Base-by-base conservation (phyloP, 2,113 vertebrate genomes). In the Colius striatus region DNA sequence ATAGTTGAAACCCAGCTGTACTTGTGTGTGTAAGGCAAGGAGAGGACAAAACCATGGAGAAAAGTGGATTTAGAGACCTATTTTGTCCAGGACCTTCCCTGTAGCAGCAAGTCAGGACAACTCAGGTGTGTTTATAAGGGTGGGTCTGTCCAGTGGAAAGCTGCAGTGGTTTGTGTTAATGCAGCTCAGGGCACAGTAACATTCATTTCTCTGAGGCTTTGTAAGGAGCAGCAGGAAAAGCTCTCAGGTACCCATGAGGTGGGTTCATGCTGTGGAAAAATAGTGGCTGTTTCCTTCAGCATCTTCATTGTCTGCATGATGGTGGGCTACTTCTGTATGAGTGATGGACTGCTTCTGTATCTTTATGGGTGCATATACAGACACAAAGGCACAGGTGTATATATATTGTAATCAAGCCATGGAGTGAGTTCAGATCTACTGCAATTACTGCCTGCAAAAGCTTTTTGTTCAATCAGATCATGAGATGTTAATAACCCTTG, bases 291-390 rank as follows among this genome's bases (percentile, higher is more conserved):
- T 57, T 63, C 21, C 36, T 50, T 57, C 66, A 60, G 3, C 30
- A 11, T 71, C 53, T 45, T 34, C n/a, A 19, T 20, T 5, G 6
- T 30, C 25, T 5, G 0, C 2, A n/a, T n/a, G n/a, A n/a, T n/a
- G n/a, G n/a, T n/a, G n/a, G n/a, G n/a, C n/a, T n/a, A n/a, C n/a
- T n/a, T n/a, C n/a, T n/a, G n/a, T n/a, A n/a, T n/a, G n/a, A 10
- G 71, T 2, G 19, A 2, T 38, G 10, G 14, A 6, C 25, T 67
- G 32, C 22, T 19, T 16, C 6, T 27, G 48, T 38, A 1, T 70
- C 43, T 53, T 29, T 10, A 10, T 20, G 34, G 63, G 26, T 57
- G 19, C 45, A 2, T 6, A 2, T 10, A 13, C 32, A 45, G 53
- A 19, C 30, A 16, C 30, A 29, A 3, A 66, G 38, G 43, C 53